These are phyloP conservation scores for Hypotaenidia philippensis DNA, from an alignment of 2,797 vertebrate genomes.

Conservation along the genomic window DNA sequence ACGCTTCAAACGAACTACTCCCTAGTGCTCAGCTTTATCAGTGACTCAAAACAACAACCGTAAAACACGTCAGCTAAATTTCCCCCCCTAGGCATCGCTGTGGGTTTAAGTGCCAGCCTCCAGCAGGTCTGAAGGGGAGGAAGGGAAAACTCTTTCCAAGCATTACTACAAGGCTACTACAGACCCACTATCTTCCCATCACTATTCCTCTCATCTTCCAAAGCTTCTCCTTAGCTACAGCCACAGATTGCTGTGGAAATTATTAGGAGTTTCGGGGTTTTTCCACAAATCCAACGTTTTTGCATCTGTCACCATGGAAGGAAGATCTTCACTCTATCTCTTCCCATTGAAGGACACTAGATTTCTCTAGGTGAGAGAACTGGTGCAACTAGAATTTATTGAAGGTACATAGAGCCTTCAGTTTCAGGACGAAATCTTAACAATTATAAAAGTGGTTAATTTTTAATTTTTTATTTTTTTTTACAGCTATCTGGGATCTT, in stretches of 20 bases:
- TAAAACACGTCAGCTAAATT: background rate
- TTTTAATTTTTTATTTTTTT: no score
- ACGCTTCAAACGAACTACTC: conserved; percentile 9
- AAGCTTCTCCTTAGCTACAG: background rate
- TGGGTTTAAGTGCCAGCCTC: background rate
- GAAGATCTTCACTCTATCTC: background rate
- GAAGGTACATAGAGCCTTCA: background rate
- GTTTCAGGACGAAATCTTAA: background rate
- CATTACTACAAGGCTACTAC: background rate
- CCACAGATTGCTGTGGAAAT: background rate
- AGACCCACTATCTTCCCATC: background rate
- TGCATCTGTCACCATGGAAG: background rate
- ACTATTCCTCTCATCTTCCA: background rate
- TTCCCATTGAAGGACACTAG: background rate
- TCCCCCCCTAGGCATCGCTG: background rate
- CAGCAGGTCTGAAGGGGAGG: background rate
- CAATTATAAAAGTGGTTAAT: background rate
- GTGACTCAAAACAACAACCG: conserved; percentile 10
- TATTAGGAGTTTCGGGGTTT: background rate
- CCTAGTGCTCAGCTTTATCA: background rate
- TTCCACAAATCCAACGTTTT: background rate
- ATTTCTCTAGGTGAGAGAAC: background rate
- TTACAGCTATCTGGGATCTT: background rate
- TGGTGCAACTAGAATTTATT: background rate
- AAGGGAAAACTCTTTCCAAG: background rate